Evolutionary conservation across 2,797 vertebrate species (phyloP).

Genomic region (Phalanger gymnotis): DNA sequence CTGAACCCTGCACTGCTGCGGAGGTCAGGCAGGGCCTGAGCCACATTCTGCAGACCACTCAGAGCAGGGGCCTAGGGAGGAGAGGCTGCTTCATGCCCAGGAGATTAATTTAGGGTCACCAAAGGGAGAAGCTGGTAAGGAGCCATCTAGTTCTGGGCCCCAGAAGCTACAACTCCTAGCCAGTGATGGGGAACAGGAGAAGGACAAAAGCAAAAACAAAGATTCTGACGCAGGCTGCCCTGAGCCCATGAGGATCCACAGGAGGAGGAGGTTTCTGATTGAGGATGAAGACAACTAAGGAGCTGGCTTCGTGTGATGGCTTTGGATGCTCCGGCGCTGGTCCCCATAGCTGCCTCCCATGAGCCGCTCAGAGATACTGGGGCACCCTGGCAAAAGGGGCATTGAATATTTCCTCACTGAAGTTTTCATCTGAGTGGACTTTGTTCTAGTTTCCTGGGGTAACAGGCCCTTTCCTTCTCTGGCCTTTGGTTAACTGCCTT

Average conservation of each 20-base stretch:
- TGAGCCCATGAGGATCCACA: conserved; percentile 45
- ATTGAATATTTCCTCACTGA: not conserved
- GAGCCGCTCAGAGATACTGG: not conserved
- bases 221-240: not conserved
- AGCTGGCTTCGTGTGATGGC: not conserved
- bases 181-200: conserved; percentile 63
- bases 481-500: not conserved
- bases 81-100: conserved; percentile 84
- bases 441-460: not conserved
- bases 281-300: conserved; percentile 78
- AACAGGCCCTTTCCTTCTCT: not conserved
- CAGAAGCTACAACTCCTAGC: conserved; percentile 66
- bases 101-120: conserved; percentile 38
- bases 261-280: conserved; percentile 82
- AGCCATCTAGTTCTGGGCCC: not conserved
- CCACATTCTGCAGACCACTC: conserved; percentile 5
- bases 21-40: conserved; percentile 61
- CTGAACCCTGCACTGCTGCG: conserved; percentile 87
- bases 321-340: not conserved
- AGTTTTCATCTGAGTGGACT: not conserved
- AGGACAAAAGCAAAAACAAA: not conserved
- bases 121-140: conserved; percentile 30
- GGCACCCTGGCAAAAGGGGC: not conserved
- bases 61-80: not conserved
- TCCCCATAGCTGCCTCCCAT: not conserved